A percentile compares a stretch with the other conserved stretches of the same genome.
Evolutionary conservation across 2,113 vertebrate species (phyloP).

Genomic region (Cyanoderma ruficeps): DNA sequence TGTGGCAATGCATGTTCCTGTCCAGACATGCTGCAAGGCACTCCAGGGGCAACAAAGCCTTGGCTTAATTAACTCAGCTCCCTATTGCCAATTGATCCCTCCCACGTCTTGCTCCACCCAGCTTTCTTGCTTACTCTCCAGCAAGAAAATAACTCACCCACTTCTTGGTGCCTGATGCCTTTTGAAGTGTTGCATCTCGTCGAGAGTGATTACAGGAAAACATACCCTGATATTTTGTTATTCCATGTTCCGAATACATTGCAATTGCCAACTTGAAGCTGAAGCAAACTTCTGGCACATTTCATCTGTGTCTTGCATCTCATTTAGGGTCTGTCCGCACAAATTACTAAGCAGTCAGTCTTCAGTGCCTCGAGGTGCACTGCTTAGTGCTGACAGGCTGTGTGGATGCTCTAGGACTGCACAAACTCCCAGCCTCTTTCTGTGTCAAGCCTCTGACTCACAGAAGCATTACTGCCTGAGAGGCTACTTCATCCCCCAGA

Average conservation of each 20-base stretch:
- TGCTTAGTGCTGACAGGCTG: not conserved
- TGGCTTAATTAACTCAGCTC: not conserved
- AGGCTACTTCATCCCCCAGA: not conserved
- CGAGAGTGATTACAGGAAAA: not conserved
- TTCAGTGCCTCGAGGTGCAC: not conserved
- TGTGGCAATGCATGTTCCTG: not conserved
- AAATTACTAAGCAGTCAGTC: not conserved
- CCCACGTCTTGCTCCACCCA: constrained; percentile 32
- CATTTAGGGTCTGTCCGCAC: not conserved
- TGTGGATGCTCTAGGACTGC: not conserved
- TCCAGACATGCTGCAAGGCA: constrained; percentile 5
- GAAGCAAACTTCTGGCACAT: not conserved
- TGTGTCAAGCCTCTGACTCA: not conserved
- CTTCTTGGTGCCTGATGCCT: not conserved
- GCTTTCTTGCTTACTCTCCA: not conserved
- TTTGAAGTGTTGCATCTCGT: not conserved
- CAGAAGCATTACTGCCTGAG: not conserved
- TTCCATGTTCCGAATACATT: not conserved
- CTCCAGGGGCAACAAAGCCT: not conserved
- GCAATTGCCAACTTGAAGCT: not conserved
- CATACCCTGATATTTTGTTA: not conserved
- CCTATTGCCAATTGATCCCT: constrained; percentile 40
- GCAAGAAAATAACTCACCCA: not conserved
- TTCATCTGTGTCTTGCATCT: not conserved
- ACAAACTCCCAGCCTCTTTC: not conserved